These are phyloP conservation scores for Penaeus indicus DNA, from an alignment of 1,140 invertebrate species.

Conservation along the genomic window DNA sequence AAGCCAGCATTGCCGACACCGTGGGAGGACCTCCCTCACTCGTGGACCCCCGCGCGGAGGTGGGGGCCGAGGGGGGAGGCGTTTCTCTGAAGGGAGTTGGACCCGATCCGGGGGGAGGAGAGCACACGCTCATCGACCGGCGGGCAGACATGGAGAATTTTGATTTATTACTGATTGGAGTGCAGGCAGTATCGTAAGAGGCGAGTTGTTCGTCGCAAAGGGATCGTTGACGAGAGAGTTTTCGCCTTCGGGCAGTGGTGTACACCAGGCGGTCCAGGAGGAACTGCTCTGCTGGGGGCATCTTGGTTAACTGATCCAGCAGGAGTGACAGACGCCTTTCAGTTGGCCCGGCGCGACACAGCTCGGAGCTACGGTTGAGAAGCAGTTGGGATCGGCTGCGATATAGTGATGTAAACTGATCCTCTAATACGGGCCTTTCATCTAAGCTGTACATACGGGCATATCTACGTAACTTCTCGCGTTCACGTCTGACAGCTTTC, in stretches of 20 bases:
- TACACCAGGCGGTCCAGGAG: constrained; percentile 64
- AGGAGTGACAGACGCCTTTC: constrained; percentile 56
- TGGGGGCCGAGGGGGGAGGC: background rate
- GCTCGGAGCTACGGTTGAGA: constrained; percentile 50
- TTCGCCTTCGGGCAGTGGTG: constrained; percentile 50
- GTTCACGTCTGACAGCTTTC: constrained; percentile 56
- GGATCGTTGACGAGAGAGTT: constrained; percentile 53
- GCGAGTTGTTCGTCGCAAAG: constrained; percentile 63
- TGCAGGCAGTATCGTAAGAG: constrained; percentile 23
- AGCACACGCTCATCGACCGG: constrained; percentile 62
- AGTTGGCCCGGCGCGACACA: constrained; percentile 55
- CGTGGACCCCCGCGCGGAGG: constrained; percentile 23
- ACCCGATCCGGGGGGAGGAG: constrained; percentile 43
- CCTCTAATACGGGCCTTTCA: constrained; percentile 61
- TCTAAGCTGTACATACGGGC: constrained; percentile 64
- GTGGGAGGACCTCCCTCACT: constrained; percentile 48
- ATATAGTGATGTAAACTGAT: constrained; percentile 64
- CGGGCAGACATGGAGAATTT: constrained; percentile 25
- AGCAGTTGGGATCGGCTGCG: constrained; percentile 62
- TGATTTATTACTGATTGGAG: constrained; percentile 28
- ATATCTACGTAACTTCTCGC: constrained; percentile 61
- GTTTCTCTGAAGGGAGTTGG: constrained; percentile 16
- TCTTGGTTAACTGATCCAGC: constrained; percentile 55
- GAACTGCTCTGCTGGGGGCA: constrained; percentile 65
- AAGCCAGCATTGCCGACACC: constrained; percentile 64